A percentile compares a stretch with the other conserved stretches of the same genome.
phyloP scores from a whole-genome alignment of 2,888 invertebrate genomes.

The Cataglyphis cursor region DNA sequence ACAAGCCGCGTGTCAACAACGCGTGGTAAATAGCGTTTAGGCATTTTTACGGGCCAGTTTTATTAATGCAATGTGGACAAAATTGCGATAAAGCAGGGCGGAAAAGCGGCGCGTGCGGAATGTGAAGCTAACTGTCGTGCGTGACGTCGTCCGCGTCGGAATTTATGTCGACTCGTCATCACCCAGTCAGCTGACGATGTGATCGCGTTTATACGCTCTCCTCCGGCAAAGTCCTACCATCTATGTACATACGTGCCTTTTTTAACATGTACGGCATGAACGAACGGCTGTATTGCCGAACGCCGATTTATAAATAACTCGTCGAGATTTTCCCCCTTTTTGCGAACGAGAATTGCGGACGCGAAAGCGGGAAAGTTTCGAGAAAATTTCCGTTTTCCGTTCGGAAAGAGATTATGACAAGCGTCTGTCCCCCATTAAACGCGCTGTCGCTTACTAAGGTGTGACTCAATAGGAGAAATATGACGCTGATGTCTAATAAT shows the following conservation, averaged over 20 bases:
- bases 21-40: background rate
- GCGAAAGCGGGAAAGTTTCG: constrained; percentile 28
- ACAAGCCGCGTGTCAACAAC: background rate
- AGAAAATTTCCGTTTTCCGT: constrained; percentile 19
- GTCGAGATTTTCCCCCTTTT: constrained; percentile 37
- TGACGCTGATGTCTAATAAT: constrained; percentile 18
- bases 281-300: constrained; percentile 4
- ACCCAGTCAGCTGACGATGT: constrained; percentile 56
- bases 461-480: background rate
- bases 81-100: background rate
- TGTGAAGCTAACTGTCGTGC: constrained; percentile 35
- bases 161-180: constrained; percentile 56
- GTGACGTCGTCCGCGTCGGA: constrained; percentile 38
- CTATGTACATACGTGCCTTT: background rate
- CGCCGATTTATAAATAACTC: constrained; percentile 46
- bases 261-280: background rate
- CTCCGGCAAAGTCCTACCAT: background rate
- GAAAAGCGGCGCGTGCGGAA: constrained; percentile 1
- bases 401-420: background rate
- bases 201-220: constrained; percentile 28
- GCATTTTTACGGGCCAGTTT: background rate
- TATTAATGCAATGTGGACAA: constrained; percentile 9
- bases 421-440: background rate
- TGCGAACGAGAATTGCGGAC: constrained; percentile 40
- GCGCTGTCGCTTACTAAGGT: background rate